These are phyloP conservation scores for Hozukius guyotensis DNA, from an alignment of 2,797 vertebrate genomes.

Conservation along the genomic window DNA sequence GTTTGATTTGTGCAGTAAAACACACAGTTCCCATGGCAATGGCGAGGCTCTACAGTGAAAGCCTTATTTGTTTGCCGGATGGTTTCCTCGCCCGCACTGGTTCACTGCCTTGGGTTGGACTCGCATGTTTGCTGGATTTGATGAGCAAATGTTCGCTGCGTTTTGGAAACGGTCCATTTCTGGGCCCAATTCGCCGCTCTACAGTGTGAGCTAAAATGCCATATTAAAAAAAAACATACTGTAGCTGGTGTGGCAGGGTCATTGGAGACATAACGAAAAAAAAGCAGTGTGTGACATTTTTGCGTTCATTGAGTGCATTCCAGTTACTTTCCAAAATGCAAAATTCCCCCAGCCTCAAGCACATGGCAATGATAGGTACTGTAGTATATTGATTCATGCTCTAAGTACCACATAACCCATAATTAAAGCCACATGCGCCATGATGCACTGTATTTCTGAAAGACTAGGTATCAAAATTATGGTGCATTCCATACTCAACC, in stretches of 20 bases:
- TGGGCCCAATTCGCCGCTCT: constrained; percentile 47
- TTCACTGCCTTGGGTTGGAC: constrained; percentile 64
- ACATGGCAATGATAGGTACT: constrained; percentile 49
- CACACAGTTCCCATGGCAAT: constrained; percentile 73
- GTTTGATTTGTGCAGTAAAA: constrained; percentile 73
- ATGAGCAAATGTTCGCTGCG: constrained; percentile 60
- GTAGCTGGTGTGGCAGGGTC: constrained; percentile 48
- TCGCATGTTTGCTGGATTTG: constrained; percentile 64
- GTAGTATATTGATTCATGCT: constrained; percentile 32
- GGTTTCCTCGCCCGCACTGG: constrained; percentile 59
- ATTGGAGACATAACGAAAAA: constrained; percentile 30
- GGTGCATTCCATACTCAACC: not conserved
- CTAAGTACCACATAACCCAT: constrained; percentile 26
- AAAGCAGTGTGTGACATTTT: constrained; percentile 47
- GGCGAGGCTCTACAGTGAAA: constrained; percentile 58
- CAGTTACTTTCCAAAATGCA: constrained; percentile 40
- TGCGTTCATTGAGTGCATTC: constrained; percentile 42
- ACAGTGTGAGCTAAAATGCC: constrained; percentile 41
- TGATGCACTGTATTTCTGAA: constrained; percentile 28
- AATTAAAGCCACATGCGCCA: constrained; percentile 64
- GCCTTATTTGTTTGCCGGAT: constrained; percentile 70
- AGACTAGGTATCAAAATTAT: constrained; percentile 19
- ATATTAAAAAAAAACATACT: constrained; percentile 55
- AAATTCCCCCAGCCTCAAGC: constrained; percentile 28
- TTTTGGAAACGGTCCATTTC: constrained; percentile 60